These are phyloP conservation scores for Erebia ligea DNA, from an alignment of 2,888 invertebrate genomes.

Conservation along the genomic window DNA sequence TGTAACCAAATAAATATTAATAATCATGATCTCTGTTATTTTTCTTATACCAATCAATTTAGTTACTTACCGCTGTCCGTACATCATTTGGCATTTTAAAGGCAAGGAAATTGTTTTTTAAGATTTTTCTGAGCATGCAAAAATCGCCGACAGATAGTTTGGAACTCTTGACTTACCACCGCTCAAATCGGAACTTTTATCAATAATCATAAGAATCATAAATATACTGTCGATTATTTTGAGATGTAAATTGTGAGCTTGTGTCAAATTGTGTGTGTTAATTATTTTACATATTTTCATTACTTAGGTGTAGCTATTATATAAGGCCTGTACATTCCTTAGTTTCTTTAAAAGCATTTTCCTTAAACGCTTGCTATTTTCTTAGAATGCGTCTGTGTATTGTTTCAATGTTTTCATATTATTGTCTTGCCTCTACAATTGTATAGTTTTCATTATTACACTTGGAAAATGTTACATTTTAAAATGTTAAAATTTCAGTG, in stretches of 20 bases:
- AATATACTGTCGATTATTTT: neutral
- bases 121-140: slow-evolving; percentile 14
- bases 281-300: neutral
- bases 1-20: neutral
- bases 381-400: slow-evolving; percentile 17
- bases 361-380: slow-evolving; percentile 33
- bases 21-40: neutral
- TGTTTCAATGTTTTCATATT: neutral
- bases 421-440: neutral
- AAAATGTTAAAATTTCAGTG: neutral
- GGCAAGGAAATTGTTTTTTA: slow-evolving; percentile 38
- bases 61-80: neutral
- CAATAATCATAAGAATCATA: neutral
- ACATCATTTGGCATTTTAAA: slow-evolving; percentile 1
- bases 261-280: neutral
- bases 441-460: neutral
- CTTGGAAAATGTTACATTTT: neutral
- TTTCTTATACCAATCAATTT: neutral
- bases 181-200: neutral
- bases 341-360: slow-evolving; percentile 40
- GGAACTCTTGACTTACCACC: neutral
- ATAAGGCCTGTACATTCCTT: neutral
- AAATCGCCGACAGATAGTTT: neutral
- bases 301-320: neutral
- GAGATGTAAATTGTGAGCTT: neutral